Evolutionary conservation across 1,140 invertebrate genomes (phyloP).

Genomic region (Phymastichus coffea): DNA sequence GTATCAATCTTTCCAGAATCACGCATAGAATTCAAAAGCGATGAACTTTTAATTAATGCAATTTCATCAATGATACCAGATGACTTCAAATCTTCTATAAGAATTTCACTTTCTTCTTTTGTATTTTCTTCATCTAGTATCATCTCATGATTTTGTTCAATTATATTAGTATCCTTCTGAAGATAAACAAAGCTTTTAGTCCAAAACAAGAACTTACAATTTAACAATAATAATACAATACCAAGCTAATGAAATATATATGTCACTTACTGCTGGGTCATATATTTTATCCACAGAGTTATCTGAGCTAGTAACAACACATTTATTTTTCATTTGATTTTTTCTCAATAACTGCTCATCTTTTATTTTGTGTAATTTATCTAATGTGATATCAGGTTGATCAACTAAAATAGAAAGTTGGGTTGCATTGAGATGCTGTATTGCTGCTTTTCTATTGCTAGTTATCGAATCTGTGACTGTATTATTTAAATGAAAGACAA

Average conservation of each 20-base stretch:
- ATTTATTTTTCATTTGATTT: no score
- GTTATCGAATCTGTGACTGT: conserved; percentile 63
- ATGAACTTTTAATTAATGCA: neutral
- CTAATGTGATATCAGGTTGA: conserved; percentile 58
- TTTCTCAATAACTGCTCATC: conserved; percentile 6
- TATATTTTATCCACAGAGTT: neutral
- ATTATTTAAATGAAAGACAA: conserved; percentile 29
- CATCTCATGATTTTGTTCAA: neutral
- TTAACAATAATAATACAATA: neutral
- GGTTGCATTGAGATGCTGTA: conserved; percentile 64
- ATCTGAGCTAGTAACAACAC: no score
- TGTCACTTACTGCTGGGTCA: neutral
- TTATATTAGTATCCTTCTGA: no score
- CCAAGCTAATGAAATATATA: neutral
- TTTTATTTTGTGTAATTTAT: conserved; percentile 57
- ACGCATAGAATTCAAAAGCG: neutral
- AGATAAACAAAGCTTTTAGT: neutral
- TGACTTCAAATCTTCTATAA: conserved; percentile 9
- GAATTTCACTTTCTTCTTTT: neutral
- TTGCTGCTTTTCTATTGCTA: conserved; percentile 63
- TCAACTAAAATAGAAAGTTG: conserved; percentile 65
- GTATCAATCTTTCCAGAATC: neutral
- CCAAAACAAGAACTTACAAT: neutral
- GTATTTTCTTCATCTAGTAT: neutral
- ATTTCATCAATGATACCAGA: conserved; percentile 9